A percentile compares a stretch with the other conserved stretches of the same genome.
Conservation (phyloP, 2,888 invertebrate genomes). For the Exephanes ischioxanthus region DNA sequence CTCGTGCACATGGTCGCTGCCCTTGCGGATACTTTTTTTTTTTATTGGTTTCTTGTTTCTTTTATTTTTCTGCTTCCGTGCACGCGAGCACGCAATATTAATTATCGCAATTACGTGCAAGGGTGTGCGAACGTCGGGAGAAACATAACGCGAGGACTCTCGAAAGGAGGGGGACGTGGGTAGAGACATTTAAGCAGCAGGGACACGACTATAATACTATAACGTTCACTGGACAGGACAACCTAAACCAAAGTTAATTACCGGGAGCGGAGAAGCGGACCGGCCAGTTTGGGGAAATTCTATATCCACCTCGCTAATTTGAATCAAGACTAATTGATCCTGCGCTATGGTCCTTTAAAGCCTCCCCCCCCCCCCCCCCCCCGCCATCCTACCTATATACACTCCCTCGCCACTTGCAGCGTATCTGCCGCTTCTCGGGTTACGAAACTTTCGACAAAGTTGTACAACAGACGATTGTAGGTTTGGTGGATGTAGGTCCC, state of each 20-base stretch:
- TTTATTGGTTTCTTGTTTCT: background rate
- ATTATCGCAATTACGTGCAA: conserved; percentile 67
- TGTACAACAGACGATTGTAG: conserved; percentile 53
- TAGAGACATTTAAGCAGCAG: conserved; percentile 40
- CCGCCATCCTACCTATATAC: background rate
- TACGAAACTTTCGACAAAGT: conserved; percentile 77
- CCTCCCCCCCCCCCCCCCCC: conserved; percentile 8
- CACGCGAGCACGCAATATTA: conserved; percentile 63
- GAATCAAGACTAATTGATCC: conserved; percentile 82
- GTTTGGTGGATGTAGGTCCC: background rate
- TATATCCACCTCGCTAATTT: conserved; percentile 75
- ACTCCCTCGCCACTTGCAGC: conserved; percentile 45
- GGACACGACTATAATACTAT: conserved; percentile 39
- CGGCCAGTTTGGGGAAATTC: conserved; percentile 1
- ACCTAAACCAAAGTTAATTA: conserved; percentile 81
- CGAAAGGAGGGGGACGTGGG: conserved; percentile 46
- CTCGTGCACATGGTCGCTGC: background rate
- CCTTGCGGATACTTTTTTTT: background rate
- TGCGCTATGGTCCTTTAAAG: conserved; percentile 50
- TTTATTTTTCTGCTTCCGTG: conserved; percentile 10
- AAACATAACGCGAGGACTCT: conserved; percentile 31
- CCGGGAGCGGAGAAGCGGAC: conserved; percentile 71
- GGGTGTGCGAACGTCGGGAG: conserved; percentile 40
- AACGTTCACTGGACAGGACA: conserved; percentile 49
- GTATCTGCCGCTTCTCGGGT: conserved; percentile 65